phyloP scores from a whole-genome alignment of 2,113 vertebrate genomes.

The Zosterops pallidus region DNA sequence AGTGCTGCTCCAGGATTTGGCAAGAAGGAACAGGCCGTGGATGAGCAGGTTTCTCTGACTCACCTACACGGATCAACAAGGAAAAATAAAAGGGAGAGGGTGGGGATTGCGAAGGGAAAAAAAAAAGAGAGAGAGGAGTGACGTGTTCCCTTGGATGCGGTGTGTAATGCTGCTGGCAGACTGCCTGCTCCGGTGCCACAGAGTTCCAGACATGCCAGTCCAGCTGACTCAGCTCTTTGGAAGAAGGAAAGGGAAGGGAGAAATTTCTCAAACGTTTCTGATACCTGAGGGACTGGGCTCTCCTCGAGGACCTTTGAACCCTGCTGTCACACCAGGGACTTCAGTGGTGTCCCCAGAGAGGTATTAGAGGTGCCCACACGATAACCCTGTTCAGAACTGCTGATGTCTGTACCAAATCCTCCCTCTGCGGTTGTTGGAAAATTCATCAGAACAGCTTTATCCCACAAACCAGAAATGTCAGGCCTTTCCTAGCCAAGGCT shows the following conservation, averaged over 20 bases:
- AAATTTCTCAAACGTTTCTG: neutral
- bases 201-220: slow-evolving; percentile 56
- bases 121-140: slow-evolving; percentile 1
- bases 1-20: slow-evolving; percentile 65
- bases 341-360: neutral
- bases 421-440: neutral
- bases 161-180: slow-evolving; percentile 55
- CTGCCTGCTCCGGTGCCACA: slow-evolving; percentile 11
- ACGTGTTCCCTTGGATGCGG: slow-evolving; percentile 40
- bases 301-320: neutral
- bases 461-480: slow-evolving; percentile 46
- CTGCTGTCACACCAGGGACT: neutral
- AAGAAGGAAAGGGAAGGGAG: slow-evolving; percentile 22
- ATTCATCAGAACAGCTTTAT: slow-evolving; percentile 17
- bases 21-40: slow-evolving; percentile 69
- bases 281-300: neutral
- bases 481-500: slow-evolving; percentile 55
- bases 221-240: slow-evolving; percentile 38
- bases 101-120: slow-evolving; percentile 28
- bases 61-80: slow-evolving; percentile 59
- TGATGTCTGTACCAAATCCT: neutral
- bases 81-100: slow-evolving; percentile 67
- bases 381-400: neutral
- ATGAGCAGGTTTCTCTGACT: slow-evolving; percentile 73
- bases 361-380: neutral